Base-by-base conservation (phyloP, 2,797 vertebrate species). In the Pipistrellus pipistrellus region DNA sequence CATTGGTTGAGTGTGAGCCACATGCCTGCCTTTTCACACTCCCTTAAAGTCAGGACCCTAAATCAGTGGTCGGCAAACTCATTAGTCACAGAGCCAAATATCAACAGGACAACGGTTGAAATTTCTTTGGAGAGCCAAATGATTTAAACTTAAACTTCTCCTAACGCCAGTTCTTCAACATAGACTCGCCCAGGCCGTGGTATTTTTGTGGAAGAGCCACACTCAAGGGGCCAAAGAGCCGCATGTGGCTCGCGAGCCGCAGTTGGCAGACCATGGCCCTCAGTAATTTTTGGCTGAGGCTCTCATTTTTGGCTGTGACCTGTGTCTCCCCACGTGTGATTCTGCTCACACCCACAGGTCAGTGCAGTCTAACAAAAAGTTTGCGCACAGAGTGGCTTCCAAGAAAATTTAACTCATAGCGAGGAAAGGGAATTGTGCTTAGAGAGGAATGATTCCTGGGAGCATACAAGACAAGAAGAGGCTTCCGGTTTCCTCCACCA, bases 341-440 rank as follows among this genome's bases (percentile, higher is more conserved):
- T 88, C 75, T 85, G 62, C 76, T 82, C 85, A 88, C 18, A 89
- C 46, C 48, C 69, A 41, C 66, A 18, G 59, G 85, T 64, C 71
- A 81, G 46, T 62, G 30, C 51, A 17, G 59, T 76, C 38, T 80
- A 71, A 84, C 77, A 41, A 38, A 48, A 64, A 51, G 83, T 73
- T n/a, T 51, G n/a, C n/a, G 53, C 3, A 11, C 30, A 55, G 15
- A 41, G 32, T 32, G 13, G 69, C 82, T 93, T 81, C 46, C 81
- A 75, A 88, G 73, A 71, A 81, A 51, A 55, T 38, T 48, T 75
- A 71, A 64, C 68, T 68, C 55, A 27, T 0, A 30, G 25, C 1
- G 12, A 87, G 76, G 35, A 53, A 53, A 71, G 68, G 41, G 85
- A 94, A 68, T n/a, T 64, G 18, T 41, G 69, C 35, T 41, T 21